Evolutionary conservation across 2,797 vertebrate genomes (phyloP).

Genomic region (Microcaecilia unicolor): DNA sequence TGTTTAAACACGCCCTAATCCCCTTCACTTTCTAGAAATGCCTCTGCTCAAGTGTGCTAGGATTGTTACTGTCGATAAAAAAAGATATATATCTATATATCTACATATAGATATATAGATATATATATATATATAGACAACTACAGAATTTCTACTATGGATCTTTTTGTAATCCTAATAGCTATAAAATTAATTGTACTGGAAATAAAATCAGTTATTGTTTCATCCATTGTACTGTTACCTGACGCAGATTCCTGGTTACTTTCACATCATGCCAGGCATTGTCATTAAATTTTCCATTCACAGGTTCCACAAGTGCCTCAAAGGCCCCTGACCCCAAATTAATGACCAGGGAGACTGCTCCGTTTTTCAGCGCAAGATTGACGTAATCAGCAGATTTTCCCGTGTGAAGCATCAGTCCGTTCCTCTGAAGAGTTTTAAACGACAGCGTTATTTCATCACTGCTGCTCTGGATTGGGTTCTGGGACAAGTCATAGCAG

Average conservation of each 20-base stretch:
- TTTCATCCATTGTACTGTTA: conserved; percentile 90
- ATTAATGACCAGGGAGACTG: conserved; percentile 98
- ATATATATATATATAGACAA: conserved; percentile 22
- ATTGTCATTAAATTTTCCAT: conserved; percentile 99
- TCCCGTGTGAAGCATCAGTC: conserved; percentile 97
- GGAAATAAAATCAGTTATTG: conserved; percentile 53
- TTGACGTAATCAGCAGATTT: conserved; percentile 99
- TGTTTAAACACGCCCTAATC: conserved; percentile 30
- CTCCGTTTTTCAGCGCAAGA: conserved; percentile 97
- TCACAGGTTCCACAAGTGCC: conserved; percentile 98
- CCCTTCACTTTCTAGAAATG: conserved; percentile 65
- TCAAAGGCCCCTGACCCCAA: conserved; percentile 98
- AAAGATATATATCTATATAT: conserved; percentile 24
- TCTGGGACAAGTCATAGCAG: conserved; percentile 97
- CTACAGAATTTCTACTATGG: conserved; percentile 37
- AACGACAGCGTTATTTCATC: conserved; percentile 98
- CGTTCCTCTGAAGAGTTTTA: conserved; percentile 96
- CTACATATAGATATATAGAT: too few species aligned
- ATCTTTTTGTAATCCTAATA: conserved; percentile 22
- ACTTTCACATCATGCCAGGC: conserved; percentile 99
- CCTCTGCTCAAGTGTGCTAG: conserved; percentile 78
- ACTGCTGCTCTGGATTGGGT: conserved; percentile 98
- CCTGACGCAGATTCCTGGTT: conserved; percentile 99
- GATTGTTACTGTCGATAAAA: conserved; percentile 43
- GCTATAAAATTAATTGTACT: conserved; percentile 44